Conservation (phyloP, 1,140 invertebrate species). For the Bombus cullumanus region DNA sequence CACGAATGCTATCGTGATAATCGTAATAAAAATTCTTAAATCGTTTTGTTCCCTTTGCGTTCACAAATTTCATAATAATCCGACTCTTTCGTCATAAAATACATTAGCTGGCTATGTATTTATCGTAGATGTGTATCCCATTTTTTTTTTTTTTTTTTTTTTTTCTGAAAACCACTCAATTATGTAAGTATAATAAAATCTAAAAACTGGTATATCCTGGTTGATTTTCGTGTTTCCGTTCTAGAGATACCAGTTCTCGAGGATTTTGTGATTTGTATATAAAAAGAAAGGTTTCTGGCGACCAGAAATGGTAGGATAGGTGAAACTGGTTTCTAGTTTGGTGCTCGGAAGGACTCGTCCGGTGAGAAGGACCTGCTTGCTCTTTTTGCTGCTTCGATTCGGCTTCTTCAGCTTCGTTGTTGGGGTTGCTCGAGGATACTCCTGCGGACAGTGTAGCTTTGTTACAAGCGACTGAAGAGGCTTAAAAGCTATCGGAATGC, state of each 20-base stretch:
- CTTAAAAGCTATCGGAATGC: neutral
- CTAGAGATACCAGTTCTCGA: neutral
- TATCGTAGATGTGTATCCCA: neutral
- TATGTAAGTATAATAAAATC: neutral
- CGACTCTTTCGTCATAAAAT: neutral
- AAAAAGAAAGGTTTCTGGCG: neutral
- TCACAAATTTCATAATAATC: too few species aligned
- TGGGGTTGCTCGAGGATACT: neutral
- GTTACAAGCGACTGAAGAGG: neutral
- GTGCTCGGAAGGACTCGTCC: neutral
- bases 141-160: neutral
- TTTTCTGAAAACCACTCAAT: neutral
- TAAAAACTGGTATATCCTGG: neutral
- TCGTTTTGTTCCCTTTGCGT: too few species aligned
- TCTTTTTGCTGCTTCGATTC: neutral
- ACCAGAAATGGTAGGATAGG: constrained; percentile 25
- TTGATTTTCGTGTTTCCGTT: neutral
- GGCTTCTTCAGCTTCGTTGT: neutral
- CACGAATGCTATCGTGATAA: too few species aligned
- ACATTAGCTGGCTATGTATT: neutral
- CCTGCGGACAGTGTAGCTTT: neutral
- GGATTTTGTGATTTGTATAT: neutral
- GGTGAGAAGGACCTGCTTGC: neutral
- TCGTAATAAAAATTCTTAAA: too few species aligned
- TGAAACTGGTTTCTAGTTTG: constrained; percentile 38